Evolutionary conservation across 2,797 vertebrate species (phyloP), one percentile per base, ranked within the genome.

Genomic region (Sitta carolinensis): DNA sequence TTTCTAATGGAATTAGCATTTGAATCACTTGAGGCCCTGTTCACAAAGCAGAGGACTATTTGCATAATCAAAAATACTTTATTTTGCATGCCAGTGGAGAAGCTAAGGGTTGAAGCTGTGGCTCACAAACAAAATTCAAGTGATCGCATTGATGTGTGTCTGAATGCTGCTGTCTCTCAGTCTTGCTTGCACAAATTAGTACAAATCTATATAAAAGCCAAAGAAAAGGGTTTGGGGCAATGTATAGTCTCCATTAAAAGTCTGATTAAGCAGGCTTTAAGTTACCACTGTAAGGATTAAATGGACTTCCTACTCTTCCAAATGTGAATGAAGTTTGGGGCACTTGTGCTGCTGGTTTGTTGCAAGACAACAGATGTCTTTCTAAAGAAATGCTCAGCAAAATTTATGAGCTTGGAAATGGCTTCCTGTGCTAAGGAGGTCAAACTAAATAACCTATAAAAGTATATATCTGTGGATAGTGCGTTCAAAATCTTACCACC

Each of bases 1-100:
- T 93, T 95, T 91, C 68, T 63, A 93, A 63, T 77, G 74, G 87
- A 93, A 97, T 98, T 95, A 96, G 89, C 94, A 93, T 97, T 63
- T 89, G 95, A 97, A 93, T 96, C 86, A 83, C 80, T 93, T 52
- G 79, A 95, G 84, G 62, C 76, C 62, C 73, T 93, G 43, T 97
- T 97, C 93, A 87, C 85, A 87, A 93, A 64, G 67, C 85, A 67
- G 63, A 82, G 62, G 55, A 63, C 70, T 91, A 74, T 95, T 87
- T 87, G 83, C 87, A 68, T 90, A 93, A 94, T 88, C 82, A 90
- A 87, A 96, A 88, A 86, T 59, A 66, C 86, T 83, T 94, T 62
- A 80, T 93, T 95, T 96, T 82, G 47, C 50, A 59, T 34, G 90
- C 73, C 48, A 75, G 29, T 63, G 62, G 87, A 90, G 47, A 67